phyloP scores from a whole-genome alignment of 2,113 vertebrate species.

The Ptyas mucosa region DNA sequence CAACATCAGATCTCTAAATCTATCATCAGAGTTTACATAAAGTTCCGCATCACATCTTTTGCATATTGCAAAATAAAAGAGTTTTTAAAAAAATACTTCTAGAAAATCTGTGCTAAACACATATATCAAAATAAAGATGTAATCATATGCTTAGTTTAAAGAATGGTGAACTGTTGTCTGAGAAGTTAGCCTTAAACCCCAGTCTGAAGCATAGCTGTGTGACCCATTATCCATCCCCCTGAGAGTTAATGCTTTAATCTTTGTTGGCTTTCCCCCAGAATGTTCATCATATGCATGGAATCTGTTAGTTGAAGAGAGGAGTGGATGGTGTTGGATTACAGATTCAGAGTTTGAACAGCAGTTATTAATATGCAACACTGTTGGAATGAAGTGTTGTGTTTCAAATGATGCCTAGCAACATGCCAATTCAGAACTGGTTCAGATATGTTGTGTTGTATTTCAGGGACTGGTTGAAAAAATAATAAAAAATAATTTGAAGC shows the following conservation, averaged over 20 bases:
- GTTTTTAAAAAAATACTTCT: conserved; percentile 18
- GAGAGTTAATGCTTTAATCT: conserved; percentile 48
- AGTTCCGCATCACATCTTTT: not conserved
- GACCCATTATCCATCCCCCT: conserved; percentile 42
- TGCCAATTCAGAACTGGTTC: conserved; percentile 33
- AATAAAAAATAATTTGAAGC: not conserved
- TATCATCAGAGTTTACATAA: not conserved
- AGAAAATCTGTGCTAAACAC: conserved; percentile 1
- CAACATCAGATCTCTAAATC: not conserved
- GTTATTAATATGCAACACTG: conserved; percentile 36
- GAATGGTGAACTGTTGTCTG: not conserved
- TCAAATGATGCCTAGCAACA: conserved; percentile 52
- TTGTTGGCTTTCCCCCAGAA: conserved; percentile 38
- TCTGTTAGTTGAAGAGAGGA: conserved; percentile 31
- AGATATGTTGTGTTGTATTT: conserved; percentile 47
- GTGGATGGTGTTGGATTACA: conserved; percentile 47
- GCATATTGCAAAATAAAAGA: not conserved
- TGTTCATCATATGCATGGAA: conserved; percentile 46
- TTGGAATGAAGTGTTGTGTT: conserved; percentile 44
- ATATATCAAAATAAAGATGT: conserved; percentile 7
- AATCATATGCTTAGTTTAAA: conserved; percentile 11
- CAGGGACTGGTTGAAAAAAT: conserved; percentile 45
- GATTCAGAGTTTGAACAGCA: conserved; percentile 35
- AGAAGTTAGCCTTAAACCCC: conserved; percentile 40
- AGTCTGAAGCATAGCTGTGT: conserved; percentile 38